phyloP scores from a whole-genome alignment of 2,888 invertebrate species.

The Machimus rusticus region DNA sequence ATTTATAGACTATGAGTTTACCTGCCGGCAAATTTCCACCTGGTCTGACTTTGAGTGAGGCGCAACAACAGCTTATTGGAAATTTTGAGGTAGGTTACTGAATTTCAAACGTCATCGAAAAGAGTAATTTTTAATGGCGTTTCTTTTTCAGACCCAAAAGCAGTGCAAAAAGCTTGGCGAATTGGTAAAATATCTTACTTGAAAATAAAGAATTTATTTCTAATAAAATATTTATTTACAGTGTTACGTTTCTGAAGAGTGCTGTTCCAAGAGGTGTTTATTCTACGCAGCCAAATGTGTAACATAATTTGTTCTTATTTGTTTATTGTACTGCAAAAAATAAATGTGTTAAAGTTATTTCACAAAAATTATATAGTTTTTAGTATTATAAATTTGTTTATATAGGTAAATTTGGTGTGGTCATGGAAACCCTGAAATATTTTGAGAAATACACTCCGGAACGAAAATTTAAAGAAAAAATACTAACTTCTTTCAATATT shows the following conservation, averaged over 20 bases:
- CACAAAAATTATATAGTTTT: too few relatives aligned
- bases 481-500: too few relatives aligned
- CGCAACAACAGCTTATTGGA: neutral
- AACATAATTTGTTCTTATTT: neutral
- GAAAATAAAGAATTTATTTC: neutral
- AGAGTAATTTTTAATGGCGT: neutral
- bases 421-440: too few relatives aligned
- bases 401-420: too few relatives aligned
- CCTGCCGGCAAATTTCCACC: neutral
- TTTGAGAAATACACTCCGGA: too few relatives aligned
- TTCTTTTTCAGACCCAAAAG: neutral
- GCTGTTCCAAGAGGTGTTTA: constrained; percentile 7
- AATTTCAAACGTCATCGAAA: too few relatives aligned
- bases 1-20: neutral
- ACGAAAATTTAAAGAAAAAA: too few relatives aligned
- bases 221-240: neutral
- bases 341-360: too few relatives aligned
- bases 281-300: constrained; percentile 24
- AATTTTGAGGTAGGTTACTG: neutral
- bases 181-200: neutral
- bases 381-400: too few relatives aligned
- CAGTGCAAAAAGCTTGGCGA: neutral
- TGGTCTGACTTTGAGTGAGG: neutral
- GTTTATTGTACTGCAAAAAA: too few relatives aligned
- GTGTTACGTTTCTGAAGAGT: neutral